Conservation (phyloP, 2,113 vertebrate genomes). For the Centrocercus urophasianus region DNA sequence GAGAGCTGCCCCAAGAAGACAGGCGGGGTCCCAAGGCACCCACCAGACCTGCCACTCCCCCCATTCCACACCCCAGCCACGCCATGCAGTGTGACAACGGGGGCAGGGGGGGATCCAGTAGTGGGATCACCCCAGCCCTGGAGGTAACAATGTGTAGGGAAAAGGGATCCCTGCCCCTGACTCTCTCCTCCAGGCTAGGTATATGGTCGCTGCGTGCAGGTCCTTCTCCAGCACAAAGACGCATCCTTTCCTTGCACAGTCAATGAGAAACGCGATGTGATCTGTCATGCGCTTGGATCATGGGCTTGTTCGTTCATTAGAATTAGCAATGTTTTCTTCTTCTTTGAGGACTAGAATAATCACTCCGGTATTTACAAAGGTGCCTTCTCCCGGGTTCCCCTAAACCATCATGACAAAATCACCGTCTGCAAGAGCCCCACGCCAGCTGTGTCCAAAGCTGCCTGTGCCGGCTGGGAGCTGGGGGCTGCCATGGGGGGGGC, state of each 20-base stretch:
- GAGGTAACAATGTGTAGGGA: conserved; percentile 60
- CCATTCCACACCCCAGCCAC: neutral
- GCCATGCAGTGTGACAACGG: conserved; percentile 20
- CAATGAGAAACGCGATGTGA: conserved; percentile 78
- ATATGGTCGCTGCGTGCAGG: conserved; percentile 73
- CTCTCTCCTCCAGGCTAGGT: conserved; percentile 37
- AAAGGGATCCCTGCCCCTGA: conserved; percentile 37
- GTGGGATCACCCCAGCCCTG: neutral
- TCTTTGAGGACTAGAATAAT: conserved; percentile 78
- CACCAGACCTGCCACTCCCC: neutral
- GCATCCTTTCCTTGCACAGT: conserved; percentile 67
- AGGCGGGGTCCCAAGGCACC: neutral
- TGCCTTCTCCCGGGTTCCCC: conserved; percentile 55
- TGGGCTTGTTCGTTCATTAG: conserved; percentile 51
- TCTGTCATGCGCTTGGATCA: conserved; percentile 81
- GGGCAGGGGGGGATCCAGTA: conserved; percentile 18
- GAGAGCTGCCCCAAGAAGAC: neutral
- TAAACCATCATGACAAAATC: conserved; percentile 84
- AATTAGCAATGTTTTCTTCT: conserved; percentile 73
- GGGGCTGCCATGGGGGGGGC: conserved; percentile 49
- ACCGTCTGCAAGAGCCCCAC: conserved; percentile 81
- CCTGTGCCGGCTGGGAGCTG: conserved; percentile 54
- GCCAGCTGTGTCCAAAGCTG: conserved; percentile 79
- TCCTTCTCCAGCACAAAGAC: conserved; percentile 69
- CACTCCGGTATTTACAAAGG: conserved; percentile 83